A percentile compares a stretch with the other conserved stretches of the same genome.
phyloP scores from a whole-genome alignment of 1,140 invertebrate species.

The Lepidurus packardi region DNA sequence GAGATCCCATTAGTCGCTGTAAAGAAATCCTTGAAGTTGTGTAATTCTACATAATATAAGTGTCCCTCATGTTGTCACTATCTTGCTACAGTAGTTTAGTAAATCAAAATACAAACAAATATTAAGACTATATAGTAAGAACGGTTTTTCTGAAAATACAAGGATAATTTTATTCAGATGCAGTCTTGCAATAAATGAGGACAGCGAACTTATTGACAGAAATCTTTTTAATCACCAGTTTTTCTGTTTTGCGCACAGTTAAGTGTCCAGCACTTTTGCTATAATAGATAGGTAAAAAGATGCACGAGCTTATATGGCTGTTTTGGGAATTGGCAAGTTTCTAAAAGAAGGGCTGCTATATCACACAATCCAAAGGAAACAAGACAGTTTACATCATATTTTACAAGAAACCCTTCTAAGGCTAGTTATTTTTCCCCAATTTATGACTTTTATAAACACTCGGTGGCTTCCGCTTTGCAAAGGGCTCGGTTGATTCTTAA shows the following conservation, averaged over 20 bases:
- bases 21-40: neutral
- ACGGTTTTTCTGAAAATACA: neutral
- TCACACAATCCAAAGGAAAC: neutral
- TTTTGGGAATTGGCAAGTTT: neutral
- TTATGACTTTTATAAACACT: neutral
- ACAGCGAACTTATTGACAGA: too few species aligned
- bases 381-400: neutral
- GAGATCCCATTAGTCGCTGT: neutral
- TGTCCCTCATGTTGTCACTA: neutral
- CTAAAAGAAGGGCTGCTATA: neutral
- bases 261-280: neutral
- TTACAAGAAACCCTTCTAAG: neutral
- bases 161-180: neutral
- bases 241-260: neutral
- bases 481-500: neutral
- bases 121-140: neutral
- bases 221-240: too few species aligned
- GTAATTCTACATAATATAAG: neutral
- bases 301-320: neutral
- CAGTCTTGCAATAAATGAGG: too few species aligned
- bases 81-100: neutral
- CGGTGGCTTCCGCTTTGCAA: neutral
- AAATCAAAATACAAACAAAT: neutral
- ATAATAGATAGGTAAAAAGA: neutral
- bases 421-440: too few species aligned